Evolutionary conservation across 2,888 invertebrate species (phyloP), one percentile per base, ranked within the genome.

Genomic region (Andrena marginata): DNA sequence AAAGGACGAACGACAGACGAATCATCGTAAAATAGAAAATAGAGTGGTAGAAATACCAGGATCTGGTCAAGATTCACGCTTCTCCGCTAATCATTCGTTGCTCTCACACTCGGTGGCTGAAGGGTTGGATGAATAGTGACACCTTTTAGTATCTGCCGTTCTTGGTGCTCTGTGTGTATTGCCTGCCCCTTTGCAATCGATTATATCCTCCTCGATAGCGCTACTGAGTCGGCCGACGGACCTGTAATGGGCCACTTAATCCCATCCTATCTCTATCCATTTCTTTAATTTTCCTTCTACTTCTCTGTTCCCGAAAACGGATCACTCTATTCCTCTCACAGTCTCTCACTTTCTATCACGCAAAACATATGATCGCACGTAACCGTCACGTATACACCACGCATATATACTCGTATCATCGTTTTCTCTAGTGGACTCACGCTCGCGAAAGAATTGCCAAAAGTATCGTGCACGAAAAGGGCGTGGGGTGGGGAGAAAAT

Each of bases 181-280:
- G 80, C 78, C 77, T 82, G 82, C 84, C 80, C 82, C 85, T 51
- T 56, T 71, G 80, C 86, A 84, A 85, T 86, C 87, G 78, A 87
- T 85, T 85, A 35, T 75, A 59, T 74, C 70, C 59, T 78, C 51
- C 73, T 83, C 84, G 85, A 89, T 90, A 89, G 89, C 91, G 91
- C 91, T 91, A 92, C 92, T 90, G 93, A 93, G 92, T 92, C 93
- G 91, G 92, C 92, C 91, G 91, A 93, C 91, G 93, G 92, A 93
- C 91, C 91, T 77, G n/a, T 68, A 86, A 87, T 91, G 88, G 85
- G 89, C 84, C 85, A 78, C 77, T 76, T 76, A 81, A 75, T 81
- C 56, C 77, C 80, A 70, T 80, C 71, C 64, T 77, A 33, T 73
- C 35, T 26, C 64, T 26, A 8, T 23, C 54, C 33, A 42, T 60